Evolutionary conservation across 2,113 vertebrate genomes (phyloP).

Genomic region (Lichenostomus cassidix): DNA sequence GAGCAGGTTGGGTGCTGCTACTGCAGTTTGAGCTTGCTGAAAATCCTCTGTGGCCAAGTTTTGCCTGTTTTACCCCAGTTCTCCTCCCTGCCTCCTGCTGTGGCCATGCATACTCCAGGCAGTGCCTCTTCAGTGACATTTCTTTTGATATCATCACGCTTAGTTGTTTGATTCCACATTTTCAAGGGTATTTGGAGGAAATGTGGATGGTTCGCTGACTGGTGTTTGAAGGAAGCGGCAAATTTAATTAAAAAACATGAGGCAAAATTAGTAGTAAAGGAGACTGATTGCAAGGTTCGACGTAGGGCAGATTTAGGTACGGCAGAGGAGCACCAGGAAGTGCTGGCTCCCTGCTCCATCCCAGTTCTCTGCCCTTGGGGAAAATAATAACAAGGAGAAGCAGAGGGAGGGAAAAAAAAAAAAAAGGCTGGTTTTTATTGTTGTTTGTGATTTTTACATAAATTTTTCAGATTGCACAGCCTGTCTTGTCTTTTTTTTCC

Average conservation of each 20-base stretch:
- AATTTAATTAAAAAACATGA: conserved; percentile 79
- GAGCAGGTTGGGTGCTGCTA: not conserved
- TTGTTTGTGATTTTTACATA: conserved; percentile 68
- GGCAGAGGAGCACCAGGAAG: not conserved
- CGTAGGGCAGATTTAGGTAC: not conserved
- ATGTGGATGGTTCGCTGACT: conserved; percentile 70
- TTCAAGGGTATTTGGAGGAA: conserved; percentile 79
- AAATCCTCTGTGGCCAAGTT: not conserved
- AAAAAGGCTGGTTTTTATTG: conserved; percentile 31
- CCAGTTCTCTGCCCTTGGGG: not conserved
- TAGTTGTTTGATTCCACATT: conserved; percentile 56
- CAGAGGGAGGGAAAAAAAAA: accelerated
- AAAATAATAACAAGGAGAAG: not conserved
- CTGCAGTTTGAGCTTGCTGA: not conserved
- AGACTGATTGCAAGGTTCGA: conserved; percentile 46
- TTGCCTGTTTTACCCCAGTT: accelerated
- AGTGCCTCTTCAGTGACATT: not conserved
- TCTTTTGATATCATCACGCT: not conserved
- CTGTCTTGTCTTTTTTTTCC: not conserved
- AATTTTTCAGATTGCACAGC: conserved; percentile 67
- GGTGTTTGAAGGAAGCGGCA: conserved; percentile 70
- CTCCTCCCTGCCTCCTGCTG: not conserved
- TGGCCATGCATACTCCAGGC: not conserved
- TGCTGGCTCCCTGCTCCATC: not conserved
- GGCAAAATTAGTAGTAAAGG: conserved; percentile 70